These are phyloP conservation scores for Macropis europaea DNA, from an alignment of 2,888 invertebrate species.

Conservation along the genomic window DNA sequence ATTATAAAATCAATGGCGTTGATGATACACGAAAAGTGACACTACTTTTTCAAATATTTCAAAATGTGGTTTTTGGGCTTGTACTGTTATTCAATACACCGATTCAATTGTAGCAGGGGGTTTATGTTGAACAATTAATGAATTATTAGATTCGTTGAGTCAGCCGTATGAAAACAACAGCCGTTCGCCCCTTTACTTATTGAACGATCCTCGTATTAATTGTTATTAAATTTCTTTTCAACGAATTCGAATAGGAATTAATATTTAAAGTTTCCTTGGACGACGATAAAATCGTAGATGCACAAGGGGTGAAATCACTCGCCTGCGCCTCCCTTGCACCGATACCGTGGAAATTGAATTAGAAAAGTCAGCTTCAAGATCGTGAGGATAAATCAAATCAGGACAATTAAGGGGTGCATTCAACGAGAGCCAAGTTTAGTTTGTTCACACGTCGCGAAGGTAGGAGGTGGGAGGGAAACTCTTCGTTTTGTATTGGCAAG, in stretches of 20 bases:
- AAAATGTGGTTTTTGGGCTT: too few relatives aligned
- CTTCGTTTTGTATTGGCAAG: conserved; percentile 20
- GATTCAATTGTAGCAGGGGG: too few relatives aligned
- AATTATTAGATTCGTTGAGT: too few relatives aligned
- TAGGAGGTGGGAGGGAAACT: conserved; percentile 10
- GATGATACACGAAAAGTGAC: too few relatives aligned
- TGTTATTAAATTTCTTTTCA: background rate
- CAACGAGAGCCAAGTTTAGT: conserved; percentile 58
- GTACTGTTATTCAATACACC: too few relatives aligned
- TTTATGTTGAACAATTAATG: too few relatives aligned
- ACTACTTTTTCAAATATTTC: too few relatives aligned
- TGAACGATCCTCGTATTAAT: too few relatives aligned
- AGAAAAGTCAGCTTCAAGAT: conserved; percentile 47
- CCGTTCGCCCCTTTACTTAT: too few relatives aligned
- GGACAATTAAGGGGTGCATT: conserved; percentile 78
- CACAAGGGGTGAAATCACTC: background rate
- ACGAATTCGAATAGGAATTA: too few relatives aligned
- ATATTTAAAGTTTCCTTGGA: background rate
- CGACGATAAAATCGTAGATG: background rate
- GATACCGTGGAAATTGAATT: conserved; percentile 39
- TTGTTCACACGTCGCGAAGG: conserved; percentile 16
- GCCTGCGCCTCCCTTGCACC: background rate
- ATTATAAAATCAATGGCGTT: too few relatives aligned
- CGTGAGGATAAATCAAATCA: conserved; percentile 72
- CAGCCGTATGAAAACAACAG: too few relatives aligned